Conservation (phyloP, 2,888 invertebrate genomes). For the Tenthredo livida region DNA sequence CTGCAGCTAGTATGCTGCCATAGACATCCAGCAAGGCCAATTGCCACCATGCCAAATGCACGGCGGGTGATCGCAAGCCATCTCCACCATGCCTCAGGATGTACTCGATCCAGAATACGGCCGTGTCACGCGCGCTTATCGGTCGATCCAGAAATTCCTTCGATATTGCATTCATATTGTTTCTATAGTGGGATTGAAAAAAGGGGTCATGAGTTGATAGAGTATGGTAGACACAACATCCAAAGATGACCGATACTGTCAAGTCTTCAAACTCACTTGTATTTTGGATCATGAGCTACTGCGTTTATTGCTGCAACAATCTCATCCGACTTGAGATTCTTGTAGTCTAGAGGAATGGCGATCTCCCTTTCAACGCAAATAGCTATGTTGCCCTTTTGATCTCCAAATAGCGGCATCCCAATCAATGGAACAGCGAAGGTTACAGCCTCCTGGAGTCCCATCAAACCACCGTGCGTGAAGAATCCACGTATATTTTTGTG, state of each 20-base stretch:
- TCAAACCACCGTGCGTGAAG: slow-evolving; percentile 71
- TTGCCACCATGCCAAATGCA: slow-evolving; percentile 69
- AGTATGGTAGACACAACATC: background rate
- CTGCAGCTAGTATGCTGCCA: slow-evolving; percentile 42
- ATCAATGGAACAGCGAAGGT: slow-evolving; percentile 69
- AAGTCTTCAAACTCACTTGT: slow-evolving; percentile 61
- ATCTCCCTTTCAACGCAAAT: slow-evolving; percentile 60
- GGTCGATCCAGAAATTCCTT: slow-evolving; percentile 64
- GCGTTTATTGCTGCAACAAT: slow-evolving; percentile 62
- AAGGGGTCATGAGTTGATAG: background rate
- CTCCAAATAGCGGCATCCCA: slow-evolving; percentile 71
- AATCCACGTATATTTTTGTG: slow-evolving; percentile 71
- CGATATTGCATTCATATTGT: slow-evolving; percentile 60
- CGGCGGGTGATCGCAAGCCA: slow-evolving; percentile 66
- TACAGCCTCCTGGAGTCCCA: slow-evolving; percentile 70
- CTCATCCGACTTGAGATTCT: slow-evolving; percentile 61
- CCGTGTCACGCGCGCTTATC: slow-evolving; percentile 61
- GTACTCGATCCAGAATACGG: slow-evolving; percentile 65
- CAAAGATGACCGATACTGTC: background rate
- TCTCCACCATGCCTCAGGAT: slow-evolving; percentile 62
- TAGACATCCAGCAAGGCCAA: slow-evolving; percentile 68
- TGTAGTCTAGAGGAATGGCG: slow-evolving; percentile 58
- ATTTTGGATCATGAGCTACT: slow-evolving; percentile 62
- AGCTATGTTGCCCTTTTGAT: slow-evolving; percentile 66
- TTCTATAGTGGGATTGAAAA: slow-evolving; percentile 58